Conservation (phyloP, 2,113 vertebrate genomes). For the Paratilapia polleni region DNA sequence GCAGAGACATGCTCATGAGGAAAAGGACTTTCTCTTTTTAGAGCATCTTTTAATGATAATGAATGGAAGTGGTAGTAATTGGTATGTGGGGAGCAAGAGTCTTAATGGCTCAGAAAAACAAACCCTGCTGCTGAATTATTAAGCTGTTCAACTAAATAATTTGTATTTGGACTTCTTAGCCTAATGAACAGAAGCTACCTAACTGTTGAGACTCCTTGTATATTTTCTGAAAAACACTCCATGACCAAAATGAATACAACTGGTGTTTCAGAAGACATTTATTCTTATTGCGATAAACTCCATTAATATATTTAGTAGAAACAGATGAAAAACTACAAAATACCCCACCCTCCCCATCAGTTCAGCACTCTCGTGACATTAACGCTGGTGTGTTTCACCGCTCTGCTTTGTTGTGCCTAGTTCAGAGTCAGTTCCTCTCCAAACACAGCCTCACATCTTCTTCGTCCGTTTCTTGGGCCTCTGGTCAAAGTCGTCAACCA, state of each 20-base stretch:
- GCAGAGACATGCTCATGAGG: not conserved
- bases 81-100: slow-evolving; percentile 12
- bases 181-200: too few relatives aligned
- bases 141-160: slow-evolving; percentile 35
- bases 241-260: slow-evolving; percentile 25
- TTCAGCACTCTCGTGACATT: not conserved
- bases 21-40: not conserved
- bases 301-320: slow-evolving; percentile 11
- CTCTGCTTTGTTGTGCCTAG: not conserved
- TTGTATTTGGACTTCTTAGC: slow-evolving; percentile 33
- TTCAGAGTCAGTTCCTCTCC: not conserved
- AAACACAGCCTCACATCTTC: slow-evolving; percentile 84
- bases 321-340: slow-evolving; percentile 28
- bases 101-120: slow-evolving; percentile 21
- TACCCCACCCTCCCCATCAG: not conserved
- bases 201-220: not conserved
- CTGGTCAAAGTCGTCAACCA: slow-evolving; percentile 93
- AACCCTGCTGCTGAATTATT: slow-evolving; percentile 43
- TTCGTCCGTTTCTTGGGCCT: slow-evolving; percentile 92
- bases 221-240: slow-evolving; percentile 2
- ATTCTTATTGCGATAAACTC: slow-evolving; percentile 26
- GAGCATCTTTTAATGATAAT: slow-evolving; percentile 36
- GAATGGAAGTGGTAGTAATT: slow-evolving; percentile 29
- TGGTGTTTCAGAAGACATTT: slow-evolving; percentile 18
- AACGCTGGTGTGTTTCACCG: not conserved